Evolutionary conservation across 2,888 invertebrate species (phyloP).

Genomic region (Euzophera pinguis): DNA sequence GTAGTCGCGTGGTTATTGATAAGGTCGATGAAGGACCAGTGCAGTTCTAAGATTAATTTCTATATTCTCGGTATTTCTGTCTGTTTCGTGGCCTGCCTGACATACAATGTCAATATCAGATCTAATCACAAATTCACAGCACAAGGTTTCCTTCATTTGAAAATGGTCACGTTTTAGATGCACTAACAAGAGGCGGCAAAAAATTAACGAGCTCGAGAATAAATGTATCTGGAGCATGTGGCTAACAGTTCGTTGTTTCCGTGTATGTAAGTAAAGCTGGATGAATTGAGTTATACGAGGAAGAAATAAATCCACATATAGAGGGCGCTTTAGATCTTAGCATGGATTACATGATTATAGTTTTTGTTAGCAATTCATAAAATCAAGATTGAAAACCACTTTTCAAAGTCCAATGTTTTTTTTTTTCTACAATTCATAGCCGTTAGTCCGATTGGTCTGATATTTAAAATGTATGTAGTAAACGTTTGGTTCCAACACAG

Average conservation of each 20-base stretch:
- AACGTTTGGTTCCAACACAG: too few relatives aligned
- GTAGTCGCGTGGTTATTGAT: too few relatives aligned
- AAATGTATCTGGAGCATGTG: constrained; percentile 43
- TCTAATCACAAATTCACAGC: constrained; percentile 15
- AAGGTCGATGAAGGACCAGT: too few relatives aligned
- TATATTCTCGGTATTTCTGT: too few relatives aligned
- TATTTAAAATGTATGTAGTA: too few relatives aligned
- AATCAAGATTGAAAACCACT: neutral
- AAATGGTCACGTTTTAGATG: constrained; percentile 31
- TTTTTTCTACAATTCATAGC: too few relatives aligned
- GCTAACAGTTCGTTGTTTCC: constrained; percentile 33
- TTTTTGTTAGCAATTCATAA: too few relatives aligned
- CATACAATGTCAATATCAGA: neutral
- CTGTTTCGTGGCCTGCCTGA: too few relatives aligned
- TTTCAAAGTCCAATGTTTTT: too few relatives aligned
- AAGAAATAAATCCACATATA: constrained; percentile 6
- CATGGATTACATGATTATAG: neutral
- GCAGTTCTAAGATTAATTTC: too few relatives aligned
- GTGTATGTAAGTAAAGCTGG: constrained; percentile 17
- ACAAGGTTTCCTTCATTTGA: constrained; percentile 24
- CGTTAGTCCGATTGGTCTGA: too few relatives aligned
- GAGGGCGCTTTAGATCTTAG: neutral
- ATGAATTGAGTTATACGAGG: constrained; percentile 1
- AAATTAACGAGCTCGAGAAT: constrained; percentile 43
- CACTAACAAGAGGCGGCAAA: constrained; percentile 44